These are phyloP conservation scores for Grantiella picta DNA, from an alignment of 2,113 vertebrate genomes.

Conservation along the genomic window DNA sequence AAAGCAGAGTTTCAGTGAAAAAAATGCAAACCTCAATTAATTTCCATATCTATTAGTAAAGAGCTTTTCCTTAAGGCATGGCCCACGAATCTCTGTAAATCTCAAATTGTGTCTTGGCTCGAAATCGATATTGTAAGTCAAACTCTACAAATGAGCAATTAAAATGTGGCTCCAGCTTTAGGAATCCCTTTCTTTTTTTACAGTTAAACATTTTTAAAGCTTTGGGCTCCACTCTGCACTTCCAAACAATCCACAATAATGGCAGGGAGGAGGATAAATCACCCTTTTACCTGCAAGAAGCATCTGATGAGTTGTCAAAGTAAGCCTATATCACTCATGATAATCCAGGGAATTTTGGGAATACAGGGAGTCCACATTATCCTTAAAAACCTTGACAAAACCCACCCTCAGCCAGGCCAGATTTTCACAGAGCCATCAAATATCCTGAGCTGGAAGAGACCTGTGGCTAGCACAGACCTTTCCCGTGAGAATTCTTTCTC, in stretches of 20 bases:
- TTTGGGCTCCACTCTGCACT: background rate
- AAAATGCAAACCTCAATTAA: background rate
- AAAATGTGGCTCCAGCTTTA: background rate
- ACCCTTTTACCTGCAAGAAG: background rate
- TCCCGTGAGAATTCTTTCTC: too few relatives aligned
- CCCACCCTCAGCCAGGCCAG: background rate
- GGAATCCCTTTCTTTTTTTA: background rate
- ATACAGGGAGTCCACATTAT: background rate
- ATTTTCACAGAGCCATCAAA: background rate
- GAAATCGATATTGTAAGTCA: background rate
- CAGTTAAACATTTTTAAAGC: background rate
- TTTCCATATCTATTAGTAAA: background rate
- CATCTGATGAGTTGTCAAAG: background rate
- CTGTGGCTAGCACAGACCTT: too few relatives aligned
- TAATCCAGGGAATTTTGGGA: background rate
- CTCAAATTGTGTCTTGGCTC: background rate
- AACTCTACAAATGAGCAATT: background rate
- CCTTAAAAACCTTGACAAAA: background rate
- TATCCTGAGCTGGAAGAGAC: background rate
- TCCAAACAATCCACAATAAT: background rate
- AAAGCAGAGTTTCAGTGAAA: background rate
- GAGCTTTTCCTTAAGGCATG: background rate
- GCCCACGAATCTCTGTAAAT: background rate
- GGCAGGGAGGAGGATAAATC: background rate
- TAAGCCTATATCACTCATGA: background rate